A percentile compares a stretch with the other conserved stretches of the same genome.
Conservation (phyloP, 2,888 invertebrate genomes). For the Danaus chrysippus region DNA sequence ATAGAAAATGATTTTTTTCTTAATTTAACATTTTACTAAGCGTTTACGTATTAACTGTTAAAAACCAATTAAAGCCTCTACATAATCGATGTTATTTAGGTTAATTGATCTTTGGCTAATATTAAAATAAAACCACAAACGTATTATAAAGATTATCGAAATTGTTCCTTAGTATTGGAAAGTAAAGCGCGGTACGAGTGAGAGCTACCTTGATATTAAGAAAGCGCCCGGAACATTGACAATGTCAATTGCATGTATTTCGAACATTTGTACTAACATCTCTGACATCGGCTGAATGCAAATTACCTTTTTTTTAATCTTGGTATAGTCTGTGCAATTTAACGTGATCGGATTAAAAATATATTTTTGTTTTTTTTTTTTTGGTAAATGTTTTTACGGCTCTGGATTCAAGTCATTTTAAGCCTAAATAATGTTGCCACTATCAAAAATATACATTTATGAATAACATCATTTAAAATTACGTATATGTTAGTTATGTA, state of each 20-base stretch:
- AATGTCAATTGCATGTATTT: slow-evolving; percentile 58
- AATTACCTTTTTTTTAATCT: slow-evolving; percentile 28
- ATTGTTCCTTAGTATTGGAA: slow-evolving; percentile 39
- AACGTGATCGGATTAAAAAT: background rate
- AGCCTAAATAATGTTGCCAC: background rate
- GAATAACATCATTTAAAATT: background rate
- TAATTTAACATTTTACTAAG: too few relatives aligned
- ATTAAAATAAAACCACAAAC: too few relatives aligned
- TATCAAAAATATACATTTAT: background rate
- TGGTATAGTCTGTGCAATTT: slow-evolving; percentile 1
- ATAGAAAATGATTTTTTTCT: too few relatives aligned
- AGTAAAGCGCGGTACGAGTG: slow-evolving; percentile 38
- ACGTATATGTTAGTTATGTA: background rate
- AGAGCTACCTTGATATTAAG: slow-evolving; percentile 67
- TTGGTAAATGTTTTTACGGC: too few relatives aligned
- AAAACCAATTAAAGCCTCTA: too few relatives aligned
- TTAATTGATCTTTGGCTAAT: too few relatives aligned
- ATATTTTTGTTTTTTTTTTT: background rate
- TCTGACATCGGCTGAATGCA: slow-evolving; percentile 32
- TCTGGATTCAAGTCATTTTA: too few relatives aligned
- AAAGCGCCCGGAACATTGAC: slow-evolving; percentile 64
- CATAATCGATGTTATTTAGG: too few relatives aligned
- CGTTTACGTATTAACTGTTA: too few relatives aligned
- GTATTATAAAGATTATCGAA: too few relatives aligned
- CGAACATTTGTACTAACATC: slow-evolving; percentile 38